Evolutionary conservation across 2,113 vertebrate genomes (phyloP).

Genomic region (Lanius ludovicianus): DNA sequence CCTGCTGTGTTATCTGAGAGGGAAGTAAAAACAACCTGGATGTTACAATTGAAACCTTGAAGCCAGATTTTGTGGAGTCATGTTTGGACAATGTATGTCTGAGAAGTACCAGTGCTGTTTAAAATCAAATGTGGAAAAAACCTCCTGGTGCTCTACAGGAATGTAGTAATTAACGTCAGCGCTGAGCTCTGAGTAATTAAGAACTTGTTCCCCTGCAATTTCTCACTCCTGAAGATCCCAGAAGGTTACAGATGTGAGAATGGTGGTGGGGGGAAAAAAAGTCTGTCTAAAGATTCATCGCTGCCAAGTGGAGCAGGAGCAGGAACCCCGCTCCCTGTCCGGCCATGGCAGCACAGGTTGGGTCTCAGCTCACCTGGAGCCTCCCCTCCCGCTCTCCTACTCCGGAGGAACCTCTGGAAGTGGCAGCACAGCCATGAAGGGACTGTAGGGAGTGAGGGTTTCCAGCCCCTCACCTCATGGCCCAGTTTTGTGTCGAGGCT

Average conservation of each 20-base stretch:
- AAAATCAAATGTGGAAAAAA: not conserved
- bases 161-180: not conserved
- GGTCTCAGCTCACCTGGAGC: not conserved
- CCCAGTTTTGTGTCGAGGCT: not conserved
- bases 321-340: not conserved
- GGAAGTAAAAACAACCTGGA: not conserved
- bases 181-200: not conserved
- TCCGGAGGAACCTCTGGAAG: not conserved
- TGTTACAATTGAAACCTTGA: accelerated
- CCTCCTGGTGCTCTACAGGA: not conserved
- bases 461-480: not conserved
- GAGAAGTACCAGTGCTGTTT: not conserved
- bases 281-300: not conserved
- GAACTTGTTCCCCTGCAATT: not conserved
- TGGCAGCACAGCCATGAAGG: not conserved
- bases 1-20: not conserved
- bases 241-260: not conserved
- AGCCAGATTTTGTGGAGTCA: not conserved
- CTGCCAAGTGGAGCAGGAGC: not conserved
- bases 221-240: not conserved
- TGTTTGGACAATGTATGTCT: not conserved
- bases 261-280: accelerated
- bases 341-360: accelerated
- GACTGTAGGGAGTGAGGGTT: too few species aligned
- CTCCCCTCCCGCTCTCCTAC: not conserved